These are phyloP conservation scores for Dermolepida albohirtum DNA, from an alignment of 2,888 invertebrate genomes.

Conservation along the genomic window DNA sequence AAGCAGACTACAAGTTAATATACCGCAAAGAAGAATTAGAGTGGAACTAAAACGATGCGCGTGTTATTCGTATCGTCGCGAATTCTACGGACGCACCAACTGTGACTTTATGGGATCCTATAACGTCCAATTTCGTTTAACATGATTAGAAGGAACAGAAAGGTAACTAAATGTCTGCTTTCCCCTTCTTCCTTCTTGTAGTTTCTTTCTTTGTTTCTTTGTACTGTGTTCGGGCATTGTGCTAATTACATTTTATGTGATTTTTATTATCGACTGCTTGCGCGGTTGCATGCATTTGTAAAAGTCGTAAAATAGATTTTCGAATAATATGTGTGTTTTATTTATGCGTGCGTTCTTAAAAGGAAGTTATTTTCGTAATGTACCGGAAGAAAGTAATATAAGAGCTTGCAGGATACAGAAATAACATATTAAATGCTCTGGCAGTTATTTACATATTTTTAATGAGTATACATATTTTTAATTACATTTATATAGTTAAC, in stretches of 20 bases:
- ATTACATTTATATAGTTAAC: too few species aligned
- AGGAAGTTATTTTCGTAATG: background rate
- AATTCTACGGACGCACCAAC: conserved; percentile 3
- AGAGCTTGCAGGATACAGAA: too few species aligned
- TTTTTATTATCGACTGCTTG: conserved; percentile 15
- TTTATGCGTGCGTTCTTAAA: background rate
- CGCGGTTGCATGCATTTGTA: background rate
- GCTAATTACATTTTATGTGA: conserved; percentile 20
- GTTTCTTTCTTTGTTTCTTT: conserved; percentile 9
- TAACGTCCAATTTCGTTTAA: conserved; percentile 40
- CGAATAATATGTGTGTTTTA: too few species aligned
- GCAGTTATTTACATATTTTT: too few species aligned
- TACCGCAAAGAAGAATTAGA: conserved; percentile 44
- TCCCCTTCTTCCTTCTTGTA: conserved; percentile 1
- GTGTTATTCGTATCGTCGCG: conserved; percentile 27
- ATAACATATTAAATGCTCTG: too few species aligned
- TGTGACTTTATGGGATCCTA: conserved; percentile 24
- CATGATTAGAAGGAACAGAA: conserved; percentile 59
- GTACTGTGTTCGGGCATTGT: conserved; percentile 1
- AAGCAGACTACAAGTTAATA: conserved; percentile 44
- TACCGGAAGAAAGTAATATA: too few species aligned
- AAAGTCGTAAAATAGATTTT: conserved; percentile 15
- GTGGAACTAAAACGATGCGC: conserved; percentile 46
- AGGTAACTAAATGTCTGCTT: conserved; percentile 52
- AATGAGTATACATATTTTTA: too few species aligned